Evolutionary conservation across 30 jellyfish, hydroid and myxozoan species (phyloP), one percentile per base, ranked within the genome.

Genomic region (Nemopilema nomurai): DNA sequence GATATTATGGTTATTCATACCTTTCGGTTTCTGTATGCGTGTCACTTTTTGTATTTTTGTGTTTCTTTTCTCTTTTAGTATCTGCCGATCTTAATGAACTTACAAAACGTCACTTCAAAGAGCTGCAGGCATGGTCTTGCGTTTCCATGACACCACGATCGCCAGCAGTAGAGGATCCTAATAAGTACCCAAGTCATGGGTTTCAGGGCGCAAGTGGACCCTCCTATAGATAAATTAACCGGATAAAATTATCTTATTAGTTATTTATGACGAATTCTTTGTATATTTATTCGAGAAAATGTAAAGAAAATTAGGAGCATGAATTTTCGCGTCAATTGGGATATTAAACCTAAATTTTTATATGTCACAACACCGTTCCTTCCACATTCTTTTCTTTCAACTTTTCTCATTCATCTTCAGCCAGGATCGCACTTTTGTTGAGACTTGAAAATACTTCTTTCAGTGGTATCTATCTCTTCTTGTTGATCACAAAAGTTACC

Each of bases 61-160:
- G 17, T 17, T 77, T 77, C 19, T 18, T 22, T 57, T 76, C 52
- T 28, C 21, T 26, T 29, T 16, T 75, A 83, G 91, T 83, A 18
- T 83, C 91, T 25, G 91, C 91, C 16, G 91, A 83, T 71, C 75
- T 83, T 23, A 78, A 83, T 49, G 91, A 83, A 83, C 80, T 83
- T n/a, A 71, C 82, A 0, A 83, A 83, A 23, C 85, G 85, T 27
- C 91, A 83, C 33, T 83, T 83, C 53, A 73, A 64, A 71, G 91
- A 83, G 20, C 85, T 83, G 0, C 91, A 83, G 16, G 1, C 72
- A 1, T 62, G 76, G 80, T 69, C 81, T 23, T 52, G 67, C 73
- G 27, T 18, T 4, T 49, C 64, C n/a, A 24, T 52, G 31, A 31
- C 28, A 30, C 31, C 63, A 71, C 26, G 51, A 17, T 0, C 64